Evolutionary conservation across 2,797 vertebrate species (phyloP), one percentile per base, ranked within the genome.

Genomic region (Chiroxiphia lanceolata): DNA sequence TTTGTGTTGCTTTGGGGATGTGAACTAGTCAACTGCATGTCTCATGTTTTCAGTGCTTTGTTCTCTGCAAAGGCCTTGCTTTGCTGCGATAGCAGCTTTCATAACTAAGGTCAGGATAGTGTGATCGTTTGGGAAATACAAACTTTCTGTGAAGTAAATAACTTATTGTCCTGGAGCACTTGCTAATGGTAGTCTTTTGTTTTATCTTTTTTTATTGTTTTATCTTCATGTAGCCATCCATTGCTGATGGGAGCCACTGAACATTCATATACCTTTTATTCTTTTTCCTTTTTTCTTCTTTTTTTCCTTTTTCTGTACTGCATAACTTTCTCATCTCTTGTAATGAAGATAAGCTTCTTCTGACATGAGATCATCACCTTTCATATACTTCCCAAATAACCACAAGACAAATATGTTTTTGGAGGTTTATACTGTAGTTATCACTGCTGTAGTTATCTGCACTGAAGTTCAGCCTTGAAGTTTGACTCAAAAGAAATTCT

Each of bases 1-100:
- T 70, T 48, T 3, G 0, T 56, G 42, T 51, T 51, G 22, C n/a
- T 80, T 72, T 74, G 51, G 27, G 29, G 15, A 15, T 63, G 40
- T 10, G 51, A 63, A 26, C 33, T 51, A 48, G 57, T 40, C 9
- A 63, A 83, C 59, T 50, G 12, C 14, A 21, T 11, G 9, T 74
- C 12, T 74, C 1, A 0, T 76, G 48, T 85, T 87, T 89, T 50
- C 48, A 70, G 1, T 67, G n/a, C 10, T 77, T 77, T 0, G 0
- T 67, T 78, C 36, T 60, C 44, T 53, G 11, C 21, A 22, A 74
- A 36, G 60, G 31, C 36, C n/a, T 85, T 87, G 27, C 47, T 93
- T 72, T 75, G 42, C 53, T 13, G 2, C 12, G 50, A 4, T 11
- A 82, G 14, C 31, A 20, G 9, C 47, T 87, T 80, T 47, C 47